Conservation (phyloP, 2,113 vertebrate genomes). For the Lanius ludovicianus region DNA sequence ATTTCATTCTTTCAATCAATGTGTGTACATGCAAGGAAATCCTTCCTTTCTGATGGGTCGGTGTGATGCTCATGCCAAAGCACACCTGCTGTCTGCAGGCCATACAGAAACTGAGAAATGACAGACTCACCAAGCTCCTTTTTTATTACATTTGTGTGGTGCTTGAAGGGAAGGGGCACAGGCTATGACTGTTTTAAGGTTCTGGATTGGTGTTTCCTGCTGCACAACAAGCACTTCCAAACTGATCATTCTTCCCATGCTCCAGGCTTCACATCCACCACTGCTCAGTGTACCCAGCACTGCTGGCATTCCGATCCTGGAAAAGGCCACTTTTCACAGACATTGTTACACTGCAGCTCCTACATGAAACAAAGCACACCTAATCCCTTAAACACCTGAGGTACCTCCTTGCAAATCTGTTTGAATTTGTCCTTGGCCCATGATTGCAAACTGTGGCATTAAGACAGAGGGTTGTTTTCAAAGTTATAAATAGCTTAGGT, state of each 20-base stretch:
- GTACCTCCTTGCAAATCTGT: neutral
- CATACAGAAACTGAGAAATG: neutral
- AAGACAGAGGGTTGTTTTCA: neutral
- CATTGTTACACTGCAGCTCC: neutral
- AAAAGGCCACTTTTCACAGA: neutral
- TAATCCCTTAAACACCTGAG: neutral
- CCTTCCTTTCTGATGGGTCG: neutral
- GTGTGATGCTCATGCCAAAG: neutral
- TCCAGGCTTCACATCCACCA: neutral
- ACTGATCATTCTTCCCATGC: neutral
- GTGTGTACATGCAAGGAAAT: neutral
- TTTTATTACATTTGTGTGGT: neutral
- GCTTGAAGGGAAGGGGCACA: neutral
- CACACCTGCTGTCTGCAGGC: neutral
- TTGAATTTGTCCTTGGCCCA: neutral
- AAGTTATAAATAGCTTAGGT: neutral
- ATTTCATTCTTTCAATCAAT: neutral
- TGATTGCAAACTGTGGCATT: neutral
- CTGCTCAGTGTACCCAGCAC: neutral
- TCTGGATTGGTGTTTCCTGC: neutral
- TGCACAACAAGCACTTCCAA: neutral
- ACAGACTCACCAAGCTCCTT: neutral
- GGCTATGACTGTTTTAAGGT: neutral
- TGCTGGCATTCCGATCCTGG: neutral
- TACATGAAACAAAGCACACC: neutral